Conservation (phyloP, 2,113 vertebrate species). For the human (Homo sapiens) region GRCh38 chr18:25655501-25656000, state of each 20-base stretch:
- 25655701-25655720: not conserved
- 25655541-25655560: not conserved
- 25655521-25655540: not conserved
- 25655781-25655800: not conserved
- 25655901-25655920: not conserved
- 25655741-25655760: conserved; percentile 15
- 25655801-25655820: conserved; percentile 23
- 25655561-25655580: not conserved
- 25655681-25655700: not conserved
- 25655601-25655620: not conserved
- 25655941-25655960: not conserved
- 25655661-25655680: not conserved
- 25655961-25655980: not conserved
- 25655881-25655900: not conserved
- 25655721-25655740: not conserved
- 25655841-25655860: not conserved
- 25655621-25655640: not conserved
- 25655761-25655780: conserved; percentile 20
- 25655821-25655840: not conserved
- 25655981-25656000: conserved; percentile 28
- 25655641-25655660: not conserved
- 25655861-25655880: not conserved
- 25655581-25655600: not conserved
- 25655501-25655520: not conserved
- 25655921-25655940: not conserved